Evolutionary conservation across 2,113 vertebrate genomes (phyloP), one percentile per base, ranked within the genome.

Genomic region (Microtus ochrogaster): DNA sequence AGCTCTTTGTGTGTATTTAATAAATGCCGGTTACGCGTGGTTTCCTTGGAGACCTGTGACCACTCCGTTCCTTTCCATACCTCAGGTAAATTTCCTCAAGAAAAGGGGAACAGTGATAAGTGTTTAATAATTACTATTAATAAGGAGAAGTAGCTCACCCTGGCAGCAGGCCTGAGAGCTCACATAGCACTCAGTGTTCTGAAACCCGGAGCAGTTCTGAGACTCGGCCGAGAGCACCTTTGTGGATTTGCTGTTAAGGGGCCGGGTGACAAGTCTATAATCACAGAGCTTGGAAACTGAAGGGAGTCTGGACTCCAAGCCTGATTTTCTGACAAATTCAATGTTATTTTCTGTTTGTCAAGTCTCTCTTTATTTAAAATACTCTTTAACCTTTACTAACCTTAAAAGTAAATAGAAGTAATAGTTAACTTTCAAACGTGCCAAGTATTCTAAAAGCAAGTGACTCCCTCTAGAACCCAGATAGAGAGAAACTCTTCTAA

Each of bases 141-240:
- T 61, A 92, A 89, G 87, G 41, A 79, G 78, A 91, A 87, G 72
- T 33, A 92, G 83, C 41, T 65, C 58, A 49, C 7, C 4, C 47
- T 86, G 93, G 94, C 85, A 39, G 49, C 47, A 58, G 19, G 81
- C 91, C 85, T 28, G 65, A 22, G 12, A 30, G 78, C 44, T 79
- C 94, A 97, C 65, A 90, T 79, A 66, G 39, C 24, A 36, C 28
- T 90, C 55, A 78, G 93, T n/a, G n/a, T 79, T 94, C 55, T 65
- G 79, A 93, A 73, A 14, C 61, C 79, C 28, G 30, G 72, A 94
- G 61, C 6, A 39, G 24, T 19, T 82, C 89, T 91, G 21, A 33
- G 76, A 92, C 74, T 39, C 77, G 74, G 39, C 77, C 10, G 47
- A 55, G 9, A 70, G 13, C 2, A 6, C 55, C 47, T 89, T 73